Evolutionary conservation across 2,113 vertebrate genomes (phyloP).

Genomic region (Alethe diademata): DNA sequence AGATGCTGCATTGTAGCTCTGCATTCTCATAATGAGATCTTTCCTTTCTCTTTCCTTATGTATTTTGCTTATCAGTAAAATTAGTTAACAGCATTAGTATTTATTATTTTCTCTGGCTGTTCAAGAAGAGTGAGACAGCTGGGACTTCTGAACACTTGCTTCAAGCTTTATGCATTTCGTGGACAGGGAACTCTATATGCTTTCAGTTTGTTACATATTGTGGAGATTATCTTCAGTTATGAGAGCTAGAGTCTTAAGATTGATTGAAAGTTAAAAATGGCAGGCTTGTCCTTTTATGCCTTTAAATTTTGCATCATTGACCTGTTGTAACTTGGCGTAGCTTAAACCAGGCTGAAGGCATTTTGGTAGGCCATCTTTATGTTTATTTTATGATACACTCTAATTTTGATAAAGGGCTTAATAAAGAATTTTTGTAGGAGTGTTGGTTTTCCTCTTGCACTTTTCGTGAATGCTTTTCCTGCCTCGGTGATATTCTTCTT

Average conservation of each 20-base stretch:
- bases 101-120: neutral
- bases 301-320: neutral
- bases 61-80: neutral
- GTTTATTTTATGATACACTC: neutral
- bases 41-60: neutral
- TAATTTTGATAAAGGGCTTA: neutral
- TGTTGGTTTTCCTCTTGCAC: neutral
- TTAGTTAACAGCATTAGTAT: neutral
- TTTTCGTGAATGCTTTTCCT: neutral
- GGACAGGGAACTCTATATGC: neutral
- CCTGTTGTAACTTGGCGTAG: neutral
- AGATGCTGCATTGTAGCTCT: neutral
- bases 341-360: neutral
- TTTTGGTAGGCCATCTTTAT: neutral
- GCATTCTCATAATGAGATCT: neutral
- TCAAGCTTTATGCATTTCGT: neutral
- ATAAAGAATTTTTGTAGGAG: neutral
- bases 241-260: neutral
- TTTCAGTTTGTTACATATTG: neutral
- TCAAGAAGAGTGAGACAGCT: neutral
- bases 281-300: neutral
- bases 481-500: neutral
- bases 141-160: neutral
- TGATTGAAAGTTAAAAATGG: neutral
- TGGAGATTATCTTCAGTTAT: neutral